Percentiles rank a stretch among this genome's conserved stretches.
Conservation (phyloP, 2,888 invertebrate genomes). For the Pteria penguin region DNA sequence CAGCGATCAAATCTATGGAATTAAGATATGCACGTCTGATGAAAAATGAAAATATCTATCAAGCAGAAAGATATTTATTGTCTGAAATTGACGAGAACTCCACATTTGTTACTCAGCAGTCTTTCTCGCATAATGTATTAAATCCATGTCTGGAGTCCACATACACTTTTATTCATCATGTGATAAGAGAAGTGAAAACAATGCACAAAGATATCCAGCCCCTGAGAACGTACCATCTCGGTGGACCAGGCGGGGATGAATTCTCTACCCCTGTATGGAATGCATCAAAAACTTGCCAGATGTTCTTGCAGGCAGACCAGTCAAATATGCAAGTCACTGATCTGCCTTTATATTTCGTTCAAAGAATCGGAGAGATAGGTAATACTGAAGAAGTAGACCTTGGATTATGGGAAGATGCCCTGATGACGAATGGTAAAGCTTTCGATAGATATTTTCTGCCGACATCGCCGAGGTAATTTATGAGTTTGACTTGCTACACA, state of each 20-base stretch:
- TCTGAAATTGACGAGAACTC: constrained; percentile 49
- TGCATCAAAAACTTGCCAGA: constrained; percentile 42
- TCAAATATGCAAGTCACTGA: constrained; percentile 4
- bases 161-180: constrained; percentile 51
- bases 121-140: constrained; percentile 61
- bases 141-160: constrained; percentile 63
- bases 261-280: constrained; percentile 20
- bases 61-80: constrained; percentile 44
- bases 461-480: neutral
- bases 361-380: constrained; percentile 6
- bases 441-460: neutral
- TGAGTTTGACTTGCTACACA: too few species aligned
- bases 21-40: constrained; percentile 47
- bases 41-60: constrained; percentile 32
- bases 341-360: constrained; percentile 30
- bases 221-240: constrained; percentile 54
- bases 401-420: constrained; percentile 71
- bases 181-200: constrained; percentile 45
- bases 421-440: constrained; percentile 31
- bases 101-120: constrained; percentile 52
- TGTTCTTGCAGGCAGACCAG: constrained; percentile 22
- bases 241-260: constrained; percentile 56
- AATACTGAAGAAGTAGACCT: constrained; percentile 50
- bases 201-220: constrained; percentile 50
- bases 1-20: constrained; percentile 71